Percentiles rank a stretch among this genome's conserved stretches.
phyloP scores from a whole-genome alignment of 2,888 invertebrate species.

The Volucella inanis region DNA sequence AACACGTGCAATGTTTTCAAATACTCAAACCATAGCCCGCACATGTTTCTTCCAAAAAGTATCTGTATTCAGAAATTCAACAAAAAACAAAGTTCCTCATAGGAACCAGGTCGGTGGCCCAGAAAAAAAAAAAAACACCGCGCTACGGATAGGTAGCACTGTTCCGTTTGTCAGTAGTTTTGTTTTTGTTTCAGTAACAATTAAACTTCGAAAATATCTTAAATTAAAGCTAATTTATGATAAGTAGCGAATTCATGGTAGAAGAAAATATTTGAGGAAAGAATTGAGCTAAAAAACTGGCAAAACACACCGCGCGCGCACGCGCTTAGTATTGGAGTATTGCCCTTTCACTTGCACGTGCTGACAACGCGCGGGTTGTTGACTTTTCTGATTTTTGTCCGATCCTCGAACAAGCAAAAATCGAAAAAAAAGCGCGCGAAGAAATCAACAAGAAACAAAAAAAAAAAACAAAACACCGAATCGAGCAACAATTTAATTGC shows the following conservation, averaged over 20 bases:
- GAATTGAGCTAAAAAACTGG: constrained; percentile 7
- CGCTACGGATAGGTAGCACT: neutral
- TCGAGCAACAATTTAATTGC: constrained; percentile 60
- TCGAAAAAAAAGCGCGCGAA: constrained; percentile 4
- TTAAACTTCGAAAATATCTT: constrained; percentile 27
- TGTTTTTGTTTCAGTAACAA: constrained; percentile 17
- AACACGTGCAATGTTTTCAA: constrained; percentile 53
- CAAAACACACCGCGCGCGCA: constrained; percentile 1
- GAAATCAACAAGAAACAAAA: constrained; percentile 9
- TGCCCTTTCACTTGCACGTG: constrained; percentile 39
- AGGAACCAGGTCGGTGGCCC: constrained; percentile 65
- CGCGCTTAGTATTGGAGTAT: too few species aligned
- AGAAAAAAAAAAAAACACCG: constrained; percentile 17
- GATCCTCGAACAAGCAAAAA: neutral
- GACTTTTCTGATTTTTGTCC: constrained; percentile 40
- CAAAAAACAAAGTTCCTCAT: constrained; percentile 14
- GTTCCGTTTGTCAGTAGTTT: too few species aligned
- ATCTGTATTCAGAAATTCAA: neutral
- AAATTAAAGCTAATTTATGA: constrained; percentile 56
- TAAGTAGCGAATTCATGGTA: constrained; percentile 53
- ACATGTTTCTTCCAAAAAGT: neutral
- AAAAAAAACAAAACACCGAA: constrained; percentile 21
- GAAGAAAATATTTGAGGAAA: constrained; percentile 19
- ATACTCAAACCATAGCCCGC: neutral
- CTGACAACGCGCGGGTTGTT: constrained; percentile 48